Percentiles rank a stretch among this genome's conserved stretches.
Evolutionary conservation across 2,888 invertebrate genomes (phyloP).

Genomic region (Harmothoe impar): DNA sequence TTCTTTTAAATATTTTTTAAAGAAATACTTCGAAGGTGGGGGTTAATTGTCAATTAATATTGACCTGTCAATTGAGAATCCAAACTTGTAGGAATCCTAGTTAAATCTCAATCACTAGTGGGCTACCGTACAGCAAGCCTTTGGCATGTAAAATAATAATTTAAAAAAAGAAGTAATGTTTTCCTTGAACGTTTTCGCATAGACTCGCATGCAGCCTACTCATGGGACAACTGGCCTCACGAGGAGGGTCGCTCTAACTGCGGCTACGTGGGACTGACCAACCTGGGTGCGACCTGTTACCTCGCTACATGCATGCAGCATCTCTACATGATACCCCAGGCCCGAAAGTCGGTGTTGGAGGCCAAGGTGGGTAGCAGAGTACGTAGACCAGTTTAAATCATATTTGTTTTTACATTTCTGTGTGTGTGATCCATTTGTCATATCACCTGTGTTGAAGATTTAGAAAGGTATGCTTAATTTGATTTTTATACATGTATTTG

Average conservation of each 20-base stretch:
- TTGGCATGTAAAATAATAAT: too few species aligned
- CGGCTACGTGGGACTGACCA: constrained; percentile 96
- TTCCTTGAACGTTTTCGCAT: background rate
- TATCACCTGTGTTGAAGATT: too few species aligned
- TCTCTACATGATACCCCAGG: constrained; percentile 98
- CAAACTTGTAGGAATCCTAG: too few species aligned
- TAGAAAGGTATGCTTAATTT: background rate
- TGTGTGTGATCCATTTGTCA: background rate
- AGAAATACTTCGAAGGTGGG: too few species aligned
- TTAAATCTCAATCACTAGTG: too few species aligned
- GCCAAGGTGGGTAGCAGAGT: constrained; percentile 85
- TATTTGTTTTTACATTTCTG: background rate
- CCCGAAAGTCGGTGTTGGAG: constrained; percentile 91
- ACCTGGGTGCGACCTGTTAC: constrained; percentile 97
- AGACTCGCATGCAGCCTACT: constrained; percentile 90
- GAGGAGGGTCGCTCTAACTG: constrained; percentile 97
- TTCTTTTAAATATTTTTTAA: too few species aligned
- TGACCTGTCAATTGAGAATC: too few species aligned
- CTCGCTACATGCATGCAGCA: constrained; percentile 99
- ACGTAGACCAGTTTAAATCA: constrained; percentile 57
- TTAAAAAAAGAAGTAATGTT: too few species aligned
- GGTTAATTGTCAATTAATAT: too few species aligned
- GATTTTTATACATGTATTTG: too few species aligned
- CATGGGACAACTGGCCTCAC: constrained; percentile 99
- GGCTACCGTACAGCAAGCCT: too few species aligned